Base-by-base conservation (phyloP, 35 echinoderm and acorn worm genomes). In the Chiridota heheva region DNA sequence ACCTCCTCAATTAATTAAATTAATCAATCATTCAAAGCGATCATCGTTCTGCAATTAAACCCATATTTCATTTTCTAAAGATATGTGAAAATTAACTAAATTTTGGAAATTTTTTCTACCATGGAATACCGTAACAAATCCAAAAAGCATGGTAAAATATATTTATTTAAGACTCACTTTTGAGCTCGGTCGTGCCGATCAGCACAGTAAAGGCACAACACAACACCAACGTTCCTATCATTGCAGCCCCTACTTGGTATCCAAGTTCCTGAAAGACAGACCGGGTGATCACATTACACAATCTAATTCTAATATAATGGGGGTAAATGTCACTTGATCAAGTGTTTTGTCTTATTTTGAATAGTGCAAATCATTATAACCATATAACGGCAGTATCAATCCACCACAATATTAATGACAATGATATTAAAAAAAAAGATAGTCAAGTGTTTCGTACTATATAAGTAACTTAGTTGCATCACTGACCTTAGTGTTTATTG, bases 151-250 rank as follows among this genome's bases (percentile, higher is more conserved):
- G 4, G n/a, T 70, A 4, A 20, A 61, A 6, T 6, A 51, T 51
- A 22, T 51, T n/a, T n/a, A n/a, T n/a, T n/a, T n/a, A n/a, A n/a
- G 49, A 76, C 82, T 89, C 78, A 98, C 95, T 75, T 82, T 85
- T 91, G 15, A 68, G 57, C 55, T 98, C 95, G 49, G 78, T 98
- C 8, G 89, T 91, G 49, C 95, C 95, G 63, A 88, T 48, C 4
- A 91, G 36, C 36, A 87, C 85, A 34, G 61, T 70, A 0, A 51
- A 8, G 4, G 95, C 72, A 17, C 89, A 92, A 2, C 85, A 25
- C 13, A 91, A 42, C 34, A 91, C 69, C 7, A 91, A 13, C 13
- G 63, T 42, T 41, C 80, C 48, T 1, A 98, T 81, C 24, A 48
- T 56, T 10, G 63, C 67, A 3, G 95, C 95, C 8, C 84, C 95